Evolutionary conservation across 2,888 invertebrate genomes (phyloP).

Genomic region (Neocrepidodera transversa): DNA sequence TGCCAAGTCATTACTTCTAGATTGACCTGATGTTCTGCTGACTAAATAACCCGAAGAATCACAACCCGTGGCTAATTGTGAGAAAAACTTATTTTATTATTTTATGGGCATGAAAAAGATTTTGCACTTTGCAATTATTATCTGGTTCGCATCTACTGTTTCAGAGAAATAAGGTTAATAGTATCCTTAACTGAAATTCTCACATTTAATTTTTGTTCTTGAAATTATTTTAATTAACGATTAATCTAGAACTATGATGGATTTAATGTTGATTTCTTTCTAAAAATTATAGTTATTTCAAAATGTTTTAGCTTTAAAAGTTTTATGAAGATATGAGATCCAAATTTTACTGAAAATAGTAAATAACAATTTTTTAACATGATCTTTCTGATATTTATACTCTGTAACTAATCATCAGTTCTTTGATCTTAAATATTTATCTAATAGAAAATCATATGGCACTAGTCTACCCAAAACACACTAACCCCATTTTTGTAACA

Average conservation of each 20-base stretch:
- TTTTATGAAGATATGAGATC: no score
- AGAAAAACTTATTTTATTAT: slow-evolving; percentile 18
- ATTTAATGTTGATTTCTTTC: no score
- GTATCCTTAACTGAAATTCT: neutral
- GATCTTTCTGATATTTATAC: no score
- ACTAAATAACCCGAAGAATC: slow-evolving; percentile 21
- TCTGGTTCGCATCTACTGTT: slow-evolving; percentile 14
- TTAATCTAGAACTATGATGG: neutral
- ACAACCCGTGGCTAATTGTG: slow-evolving; percentile 24
- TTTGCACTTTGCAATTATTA: slow-evolving; percentile 21
- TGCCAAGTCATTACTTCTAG: slow-evolving; percentile 6
- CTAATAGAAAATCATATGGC: neutral
- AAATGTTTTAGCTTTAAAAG: no score
- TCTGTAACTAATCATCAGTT: no score
- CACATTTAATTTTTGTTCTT: slow-evolving; percentile 1
- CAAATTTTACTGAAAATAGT: no score
- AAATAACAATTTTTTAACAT: no score
- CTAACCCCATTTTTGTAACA: neutral
- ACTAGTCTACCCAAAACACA: neutral
- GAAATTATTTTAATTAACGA: neutral
- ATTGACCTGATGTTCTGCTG: slow-evolving; percentile 27
- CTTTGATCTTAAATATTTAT: no score
- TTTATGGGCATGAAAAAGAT: slow-evolving; percentile 8
- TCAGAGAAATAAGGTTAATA: slow-evolving; percentile 24
- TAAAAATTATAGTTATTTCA: no score